phyloP scores from a whole-genome alignment of 2,797 vertebrate species.

The Megalops cyprinoides region DNA sequence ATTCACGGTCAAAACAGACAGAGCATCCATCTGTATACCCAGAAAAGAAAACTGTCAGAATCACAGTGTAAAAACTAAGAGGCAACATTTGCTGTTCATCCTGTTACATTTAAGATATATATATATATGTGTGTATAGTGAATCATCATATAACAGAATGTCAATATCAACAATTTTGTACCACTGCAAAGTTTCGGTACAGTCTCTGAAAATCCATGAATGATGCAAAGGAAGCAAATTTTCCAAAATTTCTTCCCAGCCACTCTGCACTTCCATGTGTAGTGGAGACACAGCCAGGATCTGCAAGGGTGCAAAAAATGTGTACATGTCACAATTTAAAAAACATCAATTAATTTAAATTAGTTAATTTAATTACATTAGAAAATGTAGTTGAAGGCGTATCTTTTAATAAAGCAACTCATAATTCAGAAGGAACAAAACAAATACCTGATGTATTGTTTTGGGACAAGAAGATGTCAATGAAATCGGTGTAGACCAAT shows the following conservation, averaged over 20 bases:
- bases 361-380: background rate
- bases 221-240: conserved; percentile 56
- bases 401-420: background rate
- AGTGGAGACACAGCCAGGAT: conserved; percentile 55
- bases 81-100: background rate
- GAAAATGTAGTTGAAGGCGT: background rate
- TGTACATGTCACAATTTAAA: background rate
- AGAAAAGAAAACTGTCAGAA: background rate
- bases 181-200: conserved; percentile 56
- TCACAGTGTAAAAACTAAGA: background rate
- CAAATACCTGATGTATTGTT: conserved; percentile 21
- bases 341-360: background rate
- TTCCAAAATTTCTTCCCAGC: conserved; percentile 66
- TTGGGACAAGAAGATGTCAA: conserved; percentile 38
- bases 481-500: conserved; percentile 59
- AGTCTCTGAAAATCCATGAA: conserved; percentile 57
- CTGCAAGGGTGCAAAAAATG: conserved; percentile 42
- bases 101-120: background rate
- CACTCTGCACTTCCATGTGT: conserved; percentile 59
- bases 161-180: conserved; percentile 36
- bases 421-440: background rate
- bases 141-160: background rate
- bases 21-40: conserved; percentile 61
- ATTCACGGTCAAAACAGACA: conserved; percentile 52
- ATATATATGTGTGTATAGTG: background rate